phyloP scores from a whole-genome alignment of 2,888 invertebrate genomes.

The Lasius fuliginosus region DNA sequence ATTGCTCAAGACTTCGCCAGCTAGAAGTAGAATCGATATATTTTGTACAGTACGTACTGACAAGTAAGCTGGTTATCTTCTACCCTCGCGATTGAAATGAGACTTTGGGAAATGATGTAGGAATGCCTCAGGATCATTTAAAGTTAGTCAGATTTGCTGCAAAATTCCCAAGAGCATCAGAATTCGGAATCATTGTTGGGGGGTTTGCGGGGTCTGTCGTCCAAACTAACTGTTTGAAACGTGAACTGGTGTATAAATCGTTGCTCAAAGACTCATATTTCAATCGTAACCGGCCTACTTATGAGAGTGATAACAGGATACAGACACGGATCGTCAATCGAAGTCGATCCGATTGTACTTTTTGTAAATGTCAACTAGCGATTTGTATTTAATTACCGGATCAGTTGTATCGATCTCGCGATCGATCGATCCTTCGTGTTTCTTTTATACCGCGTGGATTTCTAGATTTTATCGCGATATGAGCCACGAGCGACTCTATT shows the following conservation, averaged over 20 bases:
- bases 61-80: no score
- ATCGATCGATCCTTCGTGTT: conserved; percentile 62
- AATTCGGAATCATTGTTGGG: no score
- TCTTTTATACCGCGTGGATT: conserved; percentile 71
- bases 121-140: no score
- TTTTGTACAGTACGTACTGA: conserved; percentile 80
- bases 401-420: conserved; percentile 63
- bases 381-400: conserved; percentile 55
- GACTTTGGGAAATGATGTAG: no score
- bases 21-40: conserved; percentile 67
- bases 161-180: no score
- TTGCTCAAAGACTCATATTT: no score
- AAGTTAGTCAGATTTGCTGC: no score
- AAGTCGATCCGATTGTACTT: conserved; percentile 17
- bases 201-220: no score
- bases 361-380: conserved; percentile 43
- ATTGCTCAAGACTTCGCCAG: conserved; percentile 68
- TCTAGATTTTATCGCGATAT: conserved; percentile 55
- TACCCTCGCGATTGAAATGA: no score
- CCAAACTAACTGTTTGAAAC: no score
- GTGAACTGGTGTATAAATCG: no score
- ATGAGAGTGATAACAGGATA: conserved; percentile 46
- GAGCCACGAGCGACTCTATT: conserved; percentile 12
- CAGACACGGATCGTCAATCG: conserved; percentile 31
- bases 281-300: no score